These are phyloP conservation scores for Periophthalmus modestus DNA, from an alignment of 2,113 vertebrate genomes.

Conservation along the genomic window DNA sequence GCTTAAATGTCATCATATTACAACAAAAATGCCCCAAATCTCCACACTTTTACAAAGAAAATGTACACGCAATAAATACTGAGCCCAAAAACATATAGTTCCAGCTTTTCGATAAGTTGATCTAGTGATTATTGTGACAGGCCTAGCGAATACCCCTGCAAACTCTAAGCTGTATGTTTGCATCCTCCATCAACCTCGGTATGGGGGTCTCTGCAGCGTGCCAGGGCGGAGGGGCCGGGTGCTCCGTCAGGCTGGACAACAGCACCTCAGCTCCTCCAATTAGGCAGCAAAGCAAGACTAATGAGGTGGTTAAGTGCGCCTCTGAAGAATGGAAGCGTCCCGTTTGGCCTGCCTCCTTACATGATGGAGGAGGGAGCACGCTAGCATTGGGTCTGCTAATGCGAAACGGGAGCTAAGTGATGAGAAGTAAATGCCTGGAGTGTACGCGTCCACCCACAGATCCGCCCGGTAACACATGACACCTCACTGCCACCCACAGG, in stretches of 20 bases:
- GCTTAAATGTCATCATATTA: no score
- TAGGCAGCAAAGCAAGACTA: conserved; percentile 76
- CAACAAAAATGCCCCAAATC: no score
- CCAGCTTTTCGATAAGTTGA: no score
- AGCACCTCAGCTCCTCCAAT: conserved; percentile 68
- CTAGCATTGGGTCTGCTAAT: conserved; percentile 43
- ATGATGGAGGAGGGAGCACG: conserved; percentile 61
- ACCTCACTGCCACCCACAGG: conserved; percentile 36
- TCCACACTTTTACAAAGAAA: no score
- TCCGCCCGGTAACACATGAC: conserved; percentile 36
- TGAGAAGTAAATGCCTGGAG: conserved; percentile 64
- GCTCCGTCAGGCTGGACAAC: conserved; percentile 63
- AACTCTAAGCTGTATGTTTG: conserved; percentile 19
- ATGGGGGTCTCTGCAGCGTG: conserved; percentile 25
- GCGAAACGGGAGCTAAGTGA: conserved; percentile 52
- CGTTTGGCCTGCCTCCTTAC: conserved; percentile 54
- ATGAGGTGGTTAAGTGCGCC: conserved; percentile 67
- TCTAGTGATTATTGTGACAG: no score
- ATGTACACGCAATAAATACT: no score
- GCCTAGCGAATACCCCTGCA: not conserved
- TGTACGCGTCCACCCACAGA: conserved; percentile 39
- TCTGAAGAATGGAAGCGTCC: conserved; percentile 71
- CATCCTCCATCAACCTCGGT: conserved; percentile 26
- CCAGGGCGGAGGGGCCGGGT: conserved; percentile 15
- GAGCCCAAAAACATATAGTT: no score